Evolutionary conservation across 1,140 invertebrate species (phyloP), one percentile per base, ranked within the genome.

Genomic region (Leptopilina clavipes): DNA sequence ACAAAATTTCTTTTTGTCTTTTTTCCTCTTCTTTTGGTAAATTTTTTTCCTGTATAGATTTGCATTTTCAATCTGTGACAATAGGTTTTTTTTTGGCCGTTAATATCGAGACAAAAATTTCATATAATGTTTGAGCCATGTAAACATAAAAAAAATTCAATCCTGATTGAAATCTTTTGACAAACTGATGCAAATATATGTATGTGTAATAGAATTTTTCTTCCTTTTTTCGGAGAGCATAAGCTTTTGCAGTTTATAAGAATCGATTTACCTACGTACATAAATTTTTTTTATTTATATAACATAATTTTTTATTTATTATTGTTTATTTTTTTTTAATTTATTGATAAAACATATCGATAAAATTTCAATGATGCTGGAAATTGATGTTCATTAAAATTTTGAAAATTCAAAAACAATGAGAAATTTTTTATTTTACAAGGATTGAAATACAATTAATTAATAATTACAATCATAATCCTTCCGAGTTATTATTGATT

Each of bases 121-220:
- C 56, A 31, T 31, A 59, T 9, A 11, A 19, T 65, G 56, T 65
- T 65, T 65, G 56, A 65, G 22, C 22, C 56, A 31, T 65, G 56
- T 22, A 65, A 65, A 65, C 22, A 65, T 40, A 40, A 65, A 65
- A 65, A 25, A 31, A 31, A 31, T 65, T 19, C 56, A 65, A 65
- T 65, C 22, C 56, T 31, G 56, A 65, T 65, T 65, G 12, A 8
- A 31, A 65, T 65, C 56, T 65, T 18, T 31, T 65, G 54, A 22
- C 18, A 22, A 59, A 22, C 18, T 22, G 22, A 3, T 31, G 11
- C 11, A 65, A 25, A 25, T 59, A 11, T 7, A 14, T 25, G 14
- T 65, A 14, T 59, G 18, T 12, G 45, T 0, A n/a, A 17, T 17
- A 12, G 6, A n/a, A 12, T 48, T 48, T 54, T 54, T 54, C 5